These are phyloP conservation scores for Lophochroa leadbeateri DNA, from an alignment of 2,113 vertebrate species.

Conservation along the genomic window DNA sequence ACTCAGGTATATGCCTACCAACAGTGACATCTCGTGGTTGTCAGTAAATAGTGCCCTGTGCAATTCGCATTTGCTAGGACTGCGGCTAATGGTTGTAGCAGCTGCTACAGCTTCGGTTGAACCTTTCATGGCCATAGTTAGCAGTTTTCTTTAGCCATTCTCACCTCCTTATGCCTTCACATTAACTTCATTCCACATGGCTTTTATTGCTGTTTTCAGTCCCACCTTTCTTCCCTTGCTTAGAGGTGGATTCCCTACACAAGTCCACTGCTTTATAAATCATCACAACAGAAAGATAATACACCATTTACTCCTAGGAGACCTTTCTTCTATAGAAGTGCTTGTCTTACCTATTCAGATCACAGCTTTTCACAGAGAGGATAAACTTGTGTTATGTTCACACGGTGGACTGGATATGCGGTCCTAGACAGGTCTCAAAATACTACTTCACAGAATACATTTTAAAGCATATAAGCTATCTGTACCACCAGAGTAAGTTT, in stretches of 20 bases:
- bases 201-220: neutral
- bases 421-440: neutral
- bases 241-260: neutral
- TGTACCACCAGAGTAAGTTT: neutral
- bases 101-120: too few species aligned
- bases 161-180: neutral
- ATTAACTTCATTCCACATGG: neutral
- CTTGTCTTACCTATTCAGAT: neutral
- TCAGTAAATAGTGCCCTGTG: neutral
- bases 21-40: neutral
- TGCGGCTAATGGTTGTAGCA: neutral
- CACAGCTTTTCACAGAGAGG: neutral
- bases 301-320: neutral
- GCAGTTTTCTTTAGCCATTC: neutral
- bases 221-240: neutral
- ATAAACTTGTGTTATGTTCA: neutral
- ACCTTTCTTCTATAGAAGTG: neutral
- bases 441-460: neutral
- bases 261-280: neutral
- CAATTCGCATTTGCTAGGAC: neutral
- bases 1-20: rapidly evolving
- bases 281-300: neutral
- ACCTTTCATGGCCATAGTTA: rapidly evolving
- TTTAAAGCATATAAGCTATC: neutral
- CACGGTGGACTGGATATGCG: rapidly evolving